These are phyloP conservation scores for Chiroxiphia lanceolata DNA, from an alignment of 2,797 vertebrate species.

Conservation along the genomic window DNA sequence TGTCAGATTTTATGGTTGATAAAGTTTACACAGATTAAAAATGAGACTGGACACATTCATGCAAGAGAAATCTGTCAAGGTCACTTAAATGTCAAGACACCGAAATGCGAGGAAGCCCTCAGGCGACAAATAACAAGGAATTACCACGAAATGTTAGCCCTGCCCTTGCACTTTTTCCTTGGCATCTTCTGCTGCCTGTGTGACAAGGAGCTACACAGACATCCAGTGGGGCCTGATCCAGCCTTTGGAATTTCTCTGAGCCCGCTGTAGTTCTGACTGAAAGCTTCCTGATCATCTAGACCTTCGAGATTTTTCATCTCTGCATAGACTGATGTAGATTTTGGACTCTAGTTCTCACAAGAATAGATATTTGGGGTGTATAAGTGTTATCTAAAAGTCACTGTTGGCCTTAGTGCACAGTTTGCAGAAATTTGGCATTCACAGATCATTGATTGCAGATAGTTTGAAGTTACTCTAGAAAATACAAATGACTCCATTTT, in stretches of 20 bases:
- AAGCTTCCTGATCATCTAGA: neutral
- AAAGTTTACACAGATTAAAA: neutral
- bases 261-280: neutral
- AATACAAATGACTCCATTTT: neutral
- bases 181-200: neutral
- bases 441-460: neutral
- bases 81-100: neutral
- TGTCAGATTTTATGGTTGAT: neutral
- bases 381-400: neutral
- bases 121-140: neutral
- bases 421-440: neutral
- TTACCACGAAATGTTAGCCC: neutral
- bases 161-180: neutral
- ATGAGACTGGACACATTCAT: neutral
- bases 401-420: neutral
- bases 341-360: neutral
- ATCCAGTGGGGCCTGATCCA: neutral
- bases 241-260: neutral
- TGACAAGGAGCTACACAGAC: fast-evolving
- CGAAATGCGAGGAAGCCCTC: neutral
- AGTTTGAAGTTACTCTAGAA: neutral
- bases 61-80: neutral
- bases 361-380: neutral
- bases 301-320: neutral
- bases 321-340: fast-evolving